Evolutionary conservation across 2,797 vertebrate species (phyloP), one percentile per base, ranked within the genome.

Genomic region (Sciurus carolinensis): DNA sequence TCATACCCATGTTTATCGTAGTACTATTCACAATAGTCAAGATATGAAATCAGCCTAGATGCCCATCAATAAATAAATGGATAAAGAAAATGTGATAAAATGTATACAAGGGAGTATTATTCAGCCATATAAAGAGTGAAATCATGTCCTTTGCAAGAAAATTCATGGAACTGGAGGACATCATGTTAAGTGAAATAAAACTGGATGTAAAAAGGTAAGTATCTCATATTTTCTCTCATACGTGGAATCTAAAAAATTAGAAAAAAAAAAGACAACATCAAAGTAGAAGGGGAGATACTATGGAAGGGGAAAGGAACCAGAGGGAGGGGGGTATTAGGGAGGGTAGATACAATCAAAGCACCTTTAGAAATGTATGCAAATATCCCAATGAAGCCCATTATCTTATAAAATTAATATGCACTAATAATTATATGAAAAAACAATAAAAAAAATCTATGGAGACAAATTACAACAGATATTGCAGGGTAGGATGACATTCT

Each of bases 381-480:
- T 67, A 17, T 67, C 30, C 30, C 30, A 67, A n/a, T 33, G 64
- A 67, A n/a, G 7, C 33, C 64, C 64, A 67, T 7, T n/a, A 67
- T 33, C n/a, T 17, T n/a, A 14, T 67, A 67, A 14, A 67, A 67
- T n/a, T n/a, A 15, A 67, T 17, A 67, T 15, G 5, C 2, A 67
- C 6, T 67, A n/a, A 22, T 67, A n/a, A 15, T 67, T 67, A 66
- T 66, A 66, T 39, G 9, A 71, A 36, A 69, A 52, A 59, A 36
- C n/a, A 69, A 17, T 3, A 83, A 73, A 14, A 44, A 71, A 69
- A 8, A 52, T n/a, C 39, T 67, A 10, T 14, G 26, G 36, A 86
- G 57, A 88, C 28, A 77, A 97, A 92, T 90, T 67, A 82, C 33
- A 79, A 89, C 9, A 92, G 33, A 91, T 44, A 24, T 64, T 94